Evolutionary conservation across 2,888 invertebrate species (phyloP).

Genomic region (Apodemia hepburni): DNA sequence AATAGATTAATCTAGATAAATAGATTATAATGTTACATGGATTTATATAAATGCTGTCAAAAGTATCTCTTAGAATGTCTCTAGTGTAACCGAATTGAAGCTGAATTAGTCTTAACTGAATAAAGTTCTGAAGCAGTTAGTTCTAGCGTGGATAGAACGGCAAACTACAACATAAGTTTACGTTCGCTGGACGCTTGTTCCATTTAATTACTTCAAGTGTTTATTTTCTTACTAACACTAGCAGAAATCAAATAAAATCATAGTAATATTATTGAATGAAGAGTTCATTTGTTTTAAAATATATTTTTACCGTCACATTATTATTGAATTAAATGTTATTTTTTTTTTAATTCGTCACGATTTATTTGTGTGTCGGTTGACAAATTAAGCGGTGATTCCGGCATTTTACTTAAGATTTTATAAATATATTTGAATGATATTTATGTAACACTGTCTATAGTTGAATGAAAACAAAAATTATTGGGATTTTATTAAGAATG

Average conservation of each 20-base stretch:
- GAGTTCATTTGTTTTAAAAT: background rate
- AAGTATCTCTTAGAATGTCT: background rate
- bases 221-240: slow-evolving; percentile 11
- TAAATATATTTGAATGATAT: no score
- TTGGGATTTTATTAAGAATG: no score
- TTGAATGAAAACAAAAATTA: no score
- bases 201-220: slow-evolving; percentile 8
- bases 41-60: background rate
- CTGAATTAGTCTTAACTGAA: background rate
- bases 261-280: background rate
- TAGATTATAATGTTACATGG: background rate
- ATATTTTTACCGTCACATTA: no score
- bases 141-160: background rate
- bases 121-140: slow-evolving; percentile 13
- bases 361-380: no score
- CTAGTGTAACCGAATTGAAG: slow-evolving; percentile 2
- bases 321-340: no score
- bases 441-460: no score
- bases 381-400: no score
- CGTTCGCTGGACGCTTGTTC: slow-evolving; percentile 13
- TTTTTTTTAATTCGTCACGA: no score
- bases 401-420: no score
- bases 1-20: no score
- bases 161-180: slow-evolving; percentile 13
- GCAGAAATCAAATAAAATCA: background rate